A percentile compares a stretch with the other conserved stretches of the same genome.
phyloP scores from a whole-genome alignment of 2,113 vertebrate genomes.

The Platysteira castanea region DNA sequence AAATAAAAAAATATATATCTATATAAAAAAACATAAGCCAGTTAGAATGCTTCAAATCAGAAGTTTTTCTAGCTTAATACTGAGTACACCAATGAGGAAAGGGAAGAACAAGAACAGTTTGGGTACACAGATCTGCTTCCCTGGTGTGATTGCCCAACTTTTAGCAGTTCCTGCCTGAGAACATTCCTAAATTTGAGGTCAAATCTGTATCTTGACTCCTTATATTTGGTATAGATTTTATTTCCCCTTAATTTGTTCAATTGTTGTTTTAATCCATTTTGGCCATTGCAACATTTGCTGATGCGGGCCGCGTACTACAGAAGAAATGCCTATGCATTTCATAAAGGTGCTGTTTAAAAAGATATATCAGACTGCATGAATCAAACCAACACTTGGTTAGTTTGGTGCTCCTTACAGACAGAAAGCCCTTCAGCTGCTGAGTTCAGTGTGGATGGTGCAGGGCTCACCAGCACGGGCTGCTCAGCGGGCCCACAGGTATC shows the following conservation, averaged over 20 bases:
- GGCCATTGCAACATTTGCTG: background rate
- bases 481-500: rapidly evolving
- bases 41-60: background rate
- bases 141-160: background rate
- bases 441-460: background rate
- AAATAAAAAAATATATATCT: background rate
- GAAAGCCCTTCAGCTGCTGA: background rate
- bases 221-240: background rate
- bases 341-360: background rate
- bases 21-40: rapidly evolving
- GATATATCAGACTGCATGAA: rapidly evolving
- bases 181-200: background rate
- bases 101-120: background rate
- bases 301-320: rapidly evolving
- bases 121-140: background rate
- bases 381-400: background rate
- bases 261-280: background rate
- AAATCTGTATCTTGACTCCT: background rate
- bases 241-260: background rate
- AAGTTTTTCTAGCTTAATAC: background rate
- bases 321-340: background rate
- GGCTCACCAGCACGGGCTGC: rapidly evolving
- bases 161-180: background rate
- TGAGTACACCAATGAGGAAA: background rate
- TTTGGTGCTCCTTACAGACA: background rate